These are phyloP conservation scores for Mola mola DNA, from an alignment of 2,113 vertebrate genomes.

Conservation along the genomic window DNA sequence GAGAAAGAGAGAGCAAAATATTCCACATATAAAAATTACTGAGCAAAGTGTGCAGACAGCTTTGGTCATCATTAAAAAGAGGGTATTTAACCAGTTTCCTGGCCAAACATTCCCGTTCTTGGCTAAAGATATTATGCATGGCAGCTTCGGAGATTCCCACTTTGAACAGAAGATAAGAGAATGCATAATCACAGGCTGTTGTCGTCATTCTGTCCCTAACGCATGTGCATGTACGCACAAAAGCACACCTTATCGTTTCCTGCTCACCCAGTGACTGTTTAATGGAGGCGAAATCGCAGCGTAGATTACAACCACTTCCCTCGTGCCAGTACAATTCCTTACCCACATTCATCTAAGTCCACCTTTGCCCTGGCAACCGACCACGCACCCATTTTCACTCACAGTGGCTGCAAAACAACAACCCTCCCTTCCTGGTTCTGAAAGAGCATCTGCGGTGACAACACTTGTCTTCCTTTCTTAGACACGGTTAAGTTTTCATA, in stretches of 20 bases:
- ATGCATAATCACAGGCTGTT: constrained; percentile 49
- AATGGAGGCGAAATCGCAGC: constrained; percentile 11
- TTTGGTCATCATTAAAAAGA: neutral
- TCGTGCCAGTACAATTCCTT: neutral
- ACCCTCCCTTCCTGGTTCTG: neutral
- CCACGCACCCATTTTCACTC: constrained; percentile 13
- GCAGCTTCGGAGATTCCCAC: constrained; percentile 29
- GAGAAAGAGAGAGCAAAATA: too few relatives aligned
- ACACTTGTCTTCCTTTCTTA: neutral
- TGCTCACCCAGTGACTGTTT: constrained; percentile 3
- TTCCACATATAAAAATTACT: too few relatives aligned
- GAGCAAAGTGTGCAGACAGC: neutral
- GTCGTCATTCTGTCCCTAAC: constrained; percentile 13
- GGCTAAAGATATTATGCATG: constrained; percentile 37
- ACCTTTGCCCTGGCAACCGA: constrained; percentile 34
- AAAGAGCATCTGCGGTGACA: constrained; percentile 3
- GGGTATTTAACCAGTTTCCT: constrained; percentile 13
- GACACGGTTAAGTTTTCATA: neutral
- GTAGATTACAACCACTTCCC: constrained; percentile 18
- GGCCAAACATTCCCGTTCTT: constrained; percentile 4
- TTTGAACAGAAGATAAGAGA: constrained; percentile 45
- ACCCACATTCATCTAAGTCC: neutral
- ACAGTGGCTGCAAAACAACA: constrained; percentile 9
- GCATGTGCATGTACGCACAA: constrained; percentile 18
- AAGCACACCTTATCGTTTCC: neutral